phyloP scores from a whole-genome alignment of 2,888 invertebrate species.

The Merodon equestris region DNA sequence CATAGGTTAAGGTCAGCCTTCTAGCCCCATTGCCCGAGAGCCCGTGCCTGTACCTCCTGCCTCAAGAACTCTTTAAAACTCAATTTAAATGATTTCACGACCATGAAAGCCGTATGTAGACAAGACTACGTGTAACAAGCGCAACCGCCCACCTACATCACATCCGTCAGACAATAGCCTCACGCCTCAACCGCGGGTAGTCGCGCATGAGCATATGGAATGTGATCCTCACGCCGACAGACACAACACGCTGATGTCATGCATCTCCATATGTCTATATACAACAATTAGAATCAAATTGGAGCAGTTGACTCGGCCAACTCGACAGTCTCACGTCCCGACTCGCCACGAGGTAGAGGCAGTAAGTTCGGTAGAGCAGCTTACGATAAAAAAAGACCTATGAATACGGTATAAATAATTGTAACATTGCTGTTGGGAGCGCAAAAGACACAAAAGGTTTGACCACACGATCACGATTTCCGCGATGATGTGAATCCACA shows the following conservation, averaged over 20 bases:
- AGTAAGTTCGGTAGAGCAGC: slow-evolving; percentile 43
- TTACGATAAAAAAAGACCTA: slow-evolving; percentile 56
- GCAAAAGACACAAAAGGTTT: slow-evolving; percentile 68
- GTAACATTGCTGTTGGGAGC: slow-evolving; percentile 66
- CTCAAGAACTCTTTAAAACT: background rate
- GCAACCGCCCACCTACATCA: slow-evolving; percentile 48
- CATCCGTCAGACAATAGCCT: slow-evolving; percentile 27
- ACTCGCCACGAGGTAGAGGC: slow-evolving; percentile 6
- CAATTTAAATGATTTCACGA: slow-evolving; percentile 31
- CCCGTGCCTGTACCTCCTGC: too few relatives aligned
- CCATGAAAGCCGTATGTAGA: slow-evolving; percentile 26
- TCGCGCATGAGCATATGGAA: slow-evolving; percentile 35
- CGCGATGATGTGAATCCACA: slow-evolving; percentile 66
- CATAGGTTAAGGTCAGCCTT: too few relatives aligned
- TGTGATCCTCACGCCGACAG: slow-evolving; percentile 55
- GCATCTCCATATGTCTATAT: slow-evolving; percentile 57
- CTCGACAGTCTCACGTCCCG: too few relatives aligned
- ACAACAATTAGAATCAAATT: slow-evolving; percentile 64
- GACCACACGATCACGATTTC: slow-evolving; percentile 69
- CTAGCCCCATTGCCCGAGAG: too few relatives aligned
- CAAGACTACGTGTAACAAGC: slow-evolving; percentile 29
- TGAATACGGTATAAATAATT: slow-evolving; percentile 68
- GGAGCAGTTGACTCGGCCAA: slow-evolving; percentile 43
- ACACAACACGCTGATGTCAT: slow-evolving; percentile 32
- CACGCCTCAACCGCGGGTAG: slow-evolving; percentile 1